These are phyloP conservation scores for Oreonectes daqikongensis DNA, from an alignment of 2,797 vertebrate genomes.

Conservation along the genomic window DNA sequence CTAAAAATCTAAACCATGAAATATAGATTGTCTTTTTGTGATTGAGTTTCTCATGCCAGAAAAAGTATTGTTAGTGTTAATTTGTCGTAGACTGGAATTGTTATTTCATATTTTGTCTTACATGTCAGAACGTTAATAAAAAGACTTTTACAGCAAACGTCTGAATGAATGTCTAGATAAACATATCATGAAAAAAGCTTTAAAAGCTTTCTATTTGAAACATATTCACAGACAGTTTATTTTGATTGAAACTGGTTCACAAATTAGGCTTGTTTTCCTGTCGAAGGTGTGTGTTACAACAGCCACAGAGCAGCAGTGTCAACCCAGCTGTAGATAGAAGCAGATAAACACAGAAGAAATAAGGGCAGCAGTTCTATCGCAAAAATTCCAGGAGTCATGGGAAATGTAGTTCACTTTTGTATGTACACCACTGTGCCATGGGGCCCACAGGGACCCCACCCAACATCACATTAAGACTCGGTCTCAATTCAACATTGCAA, in stretches of 20 bases:
- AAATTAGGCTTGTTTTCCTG: slow-evolving; percentile 82
- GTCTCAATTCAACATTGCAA: slow-evolving; percentile 61
- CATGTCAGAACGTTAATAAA: background rate
- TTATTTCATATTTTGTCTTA: too few species aligned
- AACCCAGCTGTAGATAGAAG: slow-evolving; percentile 88
- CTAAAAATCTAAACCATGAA: too few species aligned
- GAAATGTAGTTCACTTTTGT: slow-evolving; percentile 60
- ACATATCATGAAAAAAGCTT: slow-evolving; percentile 46
- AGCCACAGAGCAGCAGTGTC: slow-evolving; percentile 92
- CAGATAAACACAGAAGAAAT: slow-evolving; percentile 76
- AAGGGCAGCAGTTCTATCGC: slow-evolving; percentile 67
- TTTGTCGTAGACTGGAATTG: too few species aligned
- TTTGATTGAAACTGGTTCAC: slow-evolving; percentile 97
- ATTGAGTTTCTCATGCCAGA: too few species aligned
- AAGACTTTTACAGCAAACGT: background rate
- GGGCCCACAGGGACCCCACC: slow-evolving; percentile 59
- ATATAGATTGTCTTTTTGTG: too few species aligned
- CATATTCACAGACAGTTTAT: slow-evolving; percentile 98
- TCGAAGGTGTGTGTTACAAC: slow-evolving; percentile 82
- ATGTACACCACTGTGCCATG: slow-evolving; percentile 72
- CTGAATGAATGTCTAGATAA: background rate
- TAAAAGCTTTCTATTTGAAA: slow-evolving; percentile 71
- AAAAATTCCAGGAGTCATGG: slow-evolving; percentile 66
- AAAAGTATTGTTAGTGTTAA: too few species aligned
- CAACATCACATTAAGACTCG: slow-evolving; percentile 64